These are phyloP conservation scores for Fissipunctia ypsillon DNA, from an alignment of 2,888 invertebrate genomes.

Conservation along the genomic window DNA sequence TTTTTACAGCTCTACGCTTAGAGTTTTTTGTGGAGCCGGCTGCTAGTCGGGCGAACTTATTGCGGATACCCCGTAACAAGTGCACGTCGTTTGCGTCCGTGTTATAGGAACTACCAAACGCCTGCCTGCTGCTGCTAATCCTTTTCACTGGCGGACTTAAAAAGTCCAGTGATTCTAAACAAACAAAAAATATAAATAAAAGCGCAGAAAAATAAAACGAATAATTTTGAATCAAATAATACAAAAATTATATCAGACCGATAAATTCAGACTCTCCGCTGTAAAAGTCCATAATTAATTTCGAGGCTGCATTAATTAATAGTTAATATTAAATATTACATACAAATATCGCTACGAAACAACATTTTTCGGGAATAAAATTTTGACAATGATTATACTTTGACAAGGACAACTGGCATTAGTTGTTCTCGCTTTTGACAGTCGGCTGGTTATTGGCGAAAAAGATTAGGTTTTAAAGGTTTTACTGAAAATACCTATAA, in stretches of 20 bases:
- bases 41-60: constrained; percentile 20
- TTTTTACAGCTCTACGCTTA: constrained; percentile 14
- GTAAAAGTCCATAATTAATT: constrained; percentile 78
- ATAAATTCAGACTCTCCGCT: constrained; percentile 74
- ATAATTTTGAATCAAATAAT: constrained; percentile 45
- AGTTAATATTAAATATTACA: constrained; percentile 45
- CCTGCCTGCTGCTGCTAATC: constrained; percentile 48
- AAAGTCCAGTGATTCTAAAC: constrained; percentile 81
- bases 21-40: constrained; percentile 16
- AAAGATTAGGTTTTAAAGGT: constrained; percentile 26
- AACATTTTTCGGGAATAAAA: constrained; percentile 60
- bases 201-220: constrained; percentile 37
- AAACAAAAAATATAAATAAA: constrained; percentile 72
- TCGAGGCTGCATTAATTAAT: constrained; percentile 63
- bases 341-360: constrained; percentile 59
- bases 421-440: constrained; percentile 46
- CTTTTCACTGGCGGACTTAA: constrained; percentile 77
- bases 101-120: constrained; percentile 36
- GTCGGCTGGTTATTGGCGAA: not conserved
- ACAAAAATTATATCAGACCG: constrained; percentile 71
- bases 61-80: constrained; percentile 39
- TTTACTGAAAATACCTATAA: not conserved
- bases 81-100: constrained; percentile 40
- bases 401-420: constrained; percentile 43
- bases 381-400: constrained; percentile 62